These are phyloP conservation scores for Melanostoma mellinum DNA, from an alignment of 2,888 invertebrate species.

Conservation along the genomic window DNA sequence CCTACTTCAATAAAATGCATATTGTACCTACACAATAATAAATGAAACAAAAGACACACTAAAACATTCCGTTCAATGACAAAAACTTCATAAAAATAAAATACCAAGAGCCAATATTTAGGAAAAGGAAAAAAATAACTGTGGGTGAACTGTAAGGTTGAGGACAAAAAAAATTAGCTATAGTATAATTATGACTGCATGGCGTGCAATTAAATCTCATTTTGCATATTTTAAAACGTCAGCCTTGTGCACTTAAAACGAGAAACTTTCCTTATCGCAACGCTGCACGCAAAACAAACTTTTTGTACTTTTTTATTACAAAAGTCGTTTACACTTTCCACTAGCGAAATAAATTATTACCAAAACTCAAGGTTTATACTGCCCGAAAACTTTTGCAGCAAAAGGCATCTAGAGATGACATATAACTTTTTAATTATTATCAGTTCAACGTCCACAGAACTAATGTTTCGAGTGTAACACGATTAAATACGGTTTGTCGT, in stretches of 20 bases:
- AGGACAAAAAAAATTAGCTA: constrained; percentile 53
- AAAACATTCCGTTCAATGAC: too few species aligned
- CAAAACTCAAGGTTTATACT: constrained; percentile 31
- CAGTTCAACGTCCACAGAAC: constrained; percentile 33
- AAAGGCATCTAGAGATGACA: constrained; percentile 29
- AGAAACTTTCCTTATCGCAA: constrained; percentile 64
- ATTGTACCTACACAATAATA: too few species aligned
- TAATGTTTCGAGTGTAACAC: constrained; percentile 32
- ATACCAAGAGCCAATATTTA: too few species aligned
- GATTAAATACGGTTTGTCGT: constrained; percentile 30
- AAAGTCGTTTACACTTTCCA: constrained; percentile 60
- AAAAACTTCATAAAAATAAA: too few species aligned
- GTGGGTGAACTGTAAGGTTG: neutral
- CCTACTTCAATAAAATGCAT: too few species aligned
- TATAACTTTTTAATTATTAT: constrained; percentile 47
- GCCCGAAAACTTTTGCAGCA: constrained; percentile 29
- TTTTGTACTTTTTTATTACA: constrained; percentile 36
- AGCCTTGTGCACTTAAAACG: constrained; percentile 50
- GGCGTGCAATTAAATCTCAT: constrained; percentile 60
- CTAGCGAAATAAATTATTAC: constrained; percentile 61
- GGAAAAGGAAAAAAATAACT: too few species aligned
- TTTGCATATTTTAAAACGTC: constrained; percentile 67
- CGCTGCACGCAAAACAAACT: constrained; percentile 59
- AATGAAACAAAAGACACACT: too few species aligned
- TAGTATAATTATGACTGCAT: constrained; percentile 46